Conservation (phyloP, 1,140 invertebrate genomes). For the Ips nitidus region DNA sequence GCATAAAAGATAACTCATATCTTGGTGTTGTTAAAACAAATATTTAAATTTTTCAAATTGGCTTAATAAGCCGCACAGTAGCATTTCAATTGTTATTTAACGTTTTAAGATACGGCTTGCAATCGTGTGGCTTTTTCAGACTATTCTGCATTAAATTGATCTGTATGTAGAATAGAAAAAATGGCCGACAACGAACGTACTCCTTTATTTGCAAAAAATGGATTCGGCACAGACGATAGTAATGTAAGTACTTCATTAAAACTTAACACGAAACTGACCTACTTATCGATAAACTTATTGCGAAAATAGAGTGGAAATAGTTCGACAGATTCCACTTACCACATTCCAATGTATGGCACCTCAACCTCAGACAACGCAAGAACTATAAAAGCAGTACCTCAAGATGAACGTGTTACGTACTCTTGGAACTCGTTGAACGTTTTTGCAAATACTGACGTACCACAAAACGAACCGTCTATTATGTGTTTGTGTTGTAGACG, state of each 20-base stretch:
- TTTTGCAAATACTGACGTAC: conserved; percentile 50
- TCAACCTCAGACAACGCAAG: background rate
- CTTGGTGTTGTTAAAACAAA: conserved; percentile 12
- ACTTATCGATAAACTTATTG: background rate
- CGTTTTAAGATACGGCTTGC: too few relatives aligned
- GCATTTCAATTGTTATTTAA: background rate
- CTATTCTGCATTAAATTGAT: too few relatives aligned
- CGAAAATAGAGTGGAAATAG: conserved; percentile 15
- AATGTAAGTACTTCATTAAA: conserved; percentile 16
- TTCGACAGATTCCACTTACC: conserved; percentile 8
- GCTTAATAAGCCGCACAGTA: background rate
- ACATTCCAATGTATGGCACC: conserved; percentile 37
- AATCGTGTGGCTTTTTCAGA: too few relatives aligned
- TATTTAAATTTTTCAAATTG: conserved; percentile 12
- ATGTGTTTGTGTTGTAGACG: conserved; percentile 33
- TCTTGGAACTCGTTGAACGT: conserved; percentile 72
- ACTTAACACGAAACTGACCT: background rate
- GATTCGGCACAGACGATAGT: conserved; percentile 3
- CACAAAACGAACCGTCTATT: conserved; percentile 20
- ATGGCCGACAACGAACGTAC: conserved; percentile 3
- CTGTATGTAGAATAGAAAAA: background rate
- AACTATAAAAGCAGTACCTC: conserved; percentile 30
- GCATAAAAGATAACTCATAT: conserved; percentile 13
- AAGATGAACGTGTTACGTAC: conserved; percentile 62
- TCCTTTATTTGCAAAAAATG: conserved; percentile 21